Conservation (phyloP, 92 coral and sea anemone species). For the Zoanthus sansibaricus region DNA sequence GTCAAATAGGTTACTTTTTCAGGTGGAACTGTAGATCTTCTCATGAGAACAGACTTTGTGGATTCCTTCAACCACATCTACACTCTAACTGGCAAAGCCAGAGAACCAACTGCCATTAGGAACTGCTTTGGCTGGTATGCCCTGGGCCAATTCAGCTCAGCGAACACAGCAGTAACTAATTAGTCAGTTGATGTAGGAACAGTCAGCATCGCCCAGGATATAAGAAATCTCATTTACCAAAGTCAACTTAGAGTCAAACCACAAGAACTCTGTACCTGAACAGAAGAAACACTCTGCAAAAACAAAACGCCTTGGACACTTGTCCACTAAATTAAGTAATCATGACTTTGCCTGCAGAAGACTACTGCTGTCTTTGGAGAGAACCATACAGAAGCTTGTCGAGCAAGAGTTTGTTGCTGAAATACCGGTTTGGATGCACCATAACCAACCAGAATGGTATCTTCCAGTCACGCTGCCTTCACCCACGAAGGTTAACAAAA, state of each 20-base stretch:
- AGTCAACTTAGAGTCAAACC: constrained; percentile 64
- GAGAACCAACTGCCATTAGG: constrained; percentile 60
- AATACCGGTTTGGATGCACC: constrained; percentile 54
- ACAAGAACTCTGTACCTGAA: constrained; percentile 56
- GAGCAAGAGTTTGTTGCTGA: constrained; percentile 50
- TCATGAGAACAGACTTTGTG: constrained; percentile 67
- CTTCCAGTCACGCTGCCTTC: constrained; percentile 68
- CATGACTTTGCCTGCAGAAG: constrained; percentile 61
- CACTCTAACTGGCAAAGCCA: constrained; percentile 24
- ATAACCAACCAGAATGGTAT: constrained; percentile 66
- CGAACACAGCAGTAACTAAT: neutral
- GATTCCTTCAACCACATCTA: constrained; percentile 68
- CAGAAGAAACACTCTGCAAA: constrained; percentile 35
- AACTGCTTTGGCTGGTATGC: constrained; percentile 59
- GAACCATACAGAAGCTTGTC: constrained; percentile 47
- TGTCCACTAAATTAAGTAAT: constrained; percentile 59
- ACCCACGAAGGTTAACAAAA: constrained; percentile 59
- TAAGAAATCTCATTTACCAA: constrained; percentile 40
- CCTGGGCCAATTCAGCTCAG: constrained; percentile 43
- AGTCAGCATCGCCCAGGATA: constrained; percentile 28
- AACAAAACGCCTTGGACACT: constrained; percentile 62
- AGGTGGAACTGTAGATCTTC: constrained; percentile 73
- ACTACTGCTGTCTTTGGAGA: constrained; percentile 59
- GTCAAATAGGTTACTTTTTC: constrained; percentile 48
- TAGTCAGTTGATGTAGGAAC: constrained; percentile 46